phyloP scores from a whole-genome alignment of 1,140 invertebrate genomes.

The Gonioctena quinquepunctata region DNA sequence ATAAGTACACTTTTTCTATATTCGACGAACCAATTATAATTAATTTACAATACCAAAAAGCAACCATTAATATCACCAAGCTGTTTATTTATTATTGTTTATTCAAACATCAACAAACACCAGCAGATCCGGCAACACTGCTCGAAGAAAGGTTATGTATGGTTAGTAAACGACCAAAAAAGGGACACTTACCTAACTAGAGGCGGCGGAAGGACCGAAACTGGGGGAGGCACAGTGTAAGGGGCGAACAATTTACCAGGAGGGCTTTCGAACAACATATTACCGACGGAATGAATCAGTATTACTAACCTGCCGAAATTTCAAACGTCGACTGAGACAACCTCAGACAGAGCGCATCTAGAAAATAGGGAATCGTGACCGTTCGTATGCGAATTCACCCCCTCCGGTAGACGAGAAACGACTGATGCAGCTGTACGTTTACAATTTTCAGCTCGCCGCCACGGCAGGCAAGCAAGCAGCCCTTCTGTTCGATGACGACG shows the following conservation, averaged over 20 bases:
- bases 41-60: too few species aligned
- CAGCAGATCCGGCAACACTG: conserved; percentile 12
- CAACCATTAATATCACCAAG: too few species aligned
- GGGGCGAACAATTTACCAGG: conserved; percentile 36
- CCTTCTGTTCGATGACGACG: conserved; percentile 21
- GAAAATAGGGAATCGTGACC: not conserved
- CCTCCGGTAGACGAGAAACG: conserved; percentile 13
- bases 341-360: not conserved
- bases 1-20: too few species aligned
- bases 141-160: conserved; percentile 14
- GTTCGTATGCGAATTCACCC: conserved; percentile 6
- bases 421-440: conserved; percentile 31
- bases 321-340: conserved; percentile 3
- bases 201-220: conserved; percentile 37
- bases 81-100: too few species aligned
- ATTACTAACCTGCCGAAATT: not conserved
- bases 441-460: not conserved
- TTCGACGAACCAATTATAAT: too few species aligned
- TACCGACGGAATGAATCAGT: not conserved
- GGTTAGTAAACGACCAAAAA: not conserved
- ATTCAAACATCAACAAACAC: not conserved
- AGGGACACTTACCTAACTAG: conserved; percentile 33
- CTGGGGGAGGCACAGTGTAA: conserved; percentile 43
- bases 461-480: conserved; percentile 13
- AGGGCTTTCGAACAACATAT: conserved; percentile 43